Percentiles rank a stretch among this genome's conserved stretches.
Evolutionary conservation across 2,888 invertebrate species (phyloP).

Genomic region (Villa cingulata): DNA sequence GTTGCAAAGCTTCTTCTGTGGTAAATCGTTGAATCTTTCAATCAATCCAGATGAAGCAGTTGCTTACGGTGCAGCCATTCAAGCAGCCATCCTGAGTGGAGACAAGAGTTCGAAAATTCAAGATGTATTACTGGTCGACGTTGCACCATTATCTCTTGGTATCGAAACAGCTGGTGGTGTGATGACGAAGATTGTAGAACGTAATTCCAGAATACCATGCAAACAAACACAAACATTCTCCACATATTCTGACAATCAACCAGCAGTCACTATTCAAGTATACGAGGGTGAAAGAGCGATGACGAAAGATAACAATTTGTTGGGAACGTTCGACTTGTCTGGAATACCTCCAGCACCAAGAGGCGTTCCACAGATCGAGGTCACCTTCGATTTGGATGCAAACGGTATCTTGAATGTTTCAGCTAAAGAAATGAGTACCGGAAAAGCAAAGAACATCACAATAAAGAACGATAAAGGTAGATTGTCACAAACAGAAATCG

Average conservation of each 20-base stretch:
- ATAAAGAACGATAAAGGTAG: slow-evolving; percentile 68
- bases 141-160: slow-evolving; percentile 50
- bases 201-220: slow-evolving; percentile 53
- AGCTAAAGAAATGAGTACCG: slow-evolving; percentile 50
- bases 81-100: slow-evolving; percentile 52
- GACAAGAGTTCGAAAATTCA: slow-evolving; percentile 54
- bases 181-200: slow-evolving; percentile 56
- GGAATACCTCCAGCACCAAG: slow-evolving; percentile 84
- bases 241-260: slow-evolving; percentile 64
- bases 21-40: slow-evolving; percentile 51
- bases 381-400: slow-evolving; percentile 66
- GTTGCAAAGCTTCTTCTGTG: slow-evolving; percentile 57
- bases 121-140: slow-evolving; percentile 51
- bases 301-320: slow-evolving; percentile 82
- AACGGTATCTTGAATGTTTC: slow-evolving; percentile 85
- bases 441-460: slow-evolving; percentile 55
- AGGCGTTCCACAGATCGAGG: slow-evolving; percentile 72
- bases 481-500: slow-evolving; percentile 62
- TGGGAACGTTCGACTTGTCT: slow-evolving; percentile 86
- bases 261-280: slow-evolving; percentile 54
- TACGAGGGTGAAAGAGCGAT: slow-evolving; percentile 66
- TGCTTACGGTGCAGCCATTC: slow-evolving; percentile 57
- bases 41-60: slow-evolving; percentile 67
- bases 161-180: slow-evolving; percentile 64
- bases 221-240: slow-evolving; percentile 57